Evolutionary conservation across 2,113 vertebrate species (phyloP).

Genomic region (Hemiprocne comata): DNA sequence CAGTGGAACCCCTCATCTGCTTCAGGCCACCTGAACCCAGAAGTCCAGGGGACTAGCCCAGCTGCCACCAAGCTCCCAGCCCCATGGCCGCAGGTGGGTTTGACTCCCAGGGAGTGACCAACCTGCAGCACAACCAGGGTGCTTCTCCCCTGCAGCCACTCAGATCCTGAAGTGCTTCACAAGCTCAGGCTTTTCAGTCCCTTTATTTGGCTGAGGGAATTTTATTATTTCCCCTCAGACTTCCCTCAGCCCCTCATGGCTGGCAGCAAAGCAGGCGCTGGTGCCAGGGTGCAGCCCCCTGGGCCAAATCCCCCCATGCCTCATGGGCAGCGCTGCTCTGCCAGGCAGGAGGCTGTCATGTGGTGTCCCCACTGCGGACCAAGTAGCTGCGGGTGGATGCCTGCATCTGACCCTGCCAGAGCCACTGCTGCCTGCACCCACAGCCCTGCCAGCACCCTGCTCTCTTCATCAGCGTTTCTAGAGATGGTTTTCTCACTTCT

Average conservation of each 20-base stretch:
- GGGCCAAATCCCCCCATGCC: not conserved
- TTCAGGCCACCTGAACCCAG: rapidly evolving
- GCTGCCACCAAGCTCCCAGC: not conserved
- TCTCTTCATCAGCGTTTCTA: not conserved
- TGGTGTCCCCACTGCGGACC: rapidly evolving
- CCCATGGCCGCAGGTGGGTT: rapidly evolving
- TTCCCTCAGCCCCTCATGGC: not conserved
- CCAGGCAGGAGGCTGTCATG: not conserved
- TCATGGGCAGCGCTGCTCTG: not conserved
- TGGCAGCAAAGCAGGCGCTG: rapidly evolving
- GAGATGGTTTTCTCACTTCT: not conserved
- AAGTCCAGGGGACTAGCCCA: not conserved
- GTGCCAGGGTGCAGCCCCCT: not conserved
- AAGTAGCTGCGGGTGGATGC: not conserved
- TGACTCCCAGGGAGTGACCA: not conserved
- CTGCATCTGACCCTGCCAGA: not conserved
- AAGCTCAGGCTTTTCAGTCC: not conserved
- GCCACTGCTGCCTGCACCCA: not conserved
- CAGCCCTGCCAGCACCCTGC: not conserved
- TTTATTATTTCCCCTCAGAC: not conserved
- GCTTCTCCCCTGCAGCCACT: not conserved
- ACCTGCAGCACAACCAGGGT: not conserved
- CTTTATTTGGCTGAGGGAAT: not conserved
- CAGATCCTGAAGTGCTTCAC: rapidly evolving
- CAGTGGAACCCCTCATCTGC: not conserved